phyloP scores from a whole-genome alignment of 1,140 invertebrate species.

The Lithobius niger region DNA sequence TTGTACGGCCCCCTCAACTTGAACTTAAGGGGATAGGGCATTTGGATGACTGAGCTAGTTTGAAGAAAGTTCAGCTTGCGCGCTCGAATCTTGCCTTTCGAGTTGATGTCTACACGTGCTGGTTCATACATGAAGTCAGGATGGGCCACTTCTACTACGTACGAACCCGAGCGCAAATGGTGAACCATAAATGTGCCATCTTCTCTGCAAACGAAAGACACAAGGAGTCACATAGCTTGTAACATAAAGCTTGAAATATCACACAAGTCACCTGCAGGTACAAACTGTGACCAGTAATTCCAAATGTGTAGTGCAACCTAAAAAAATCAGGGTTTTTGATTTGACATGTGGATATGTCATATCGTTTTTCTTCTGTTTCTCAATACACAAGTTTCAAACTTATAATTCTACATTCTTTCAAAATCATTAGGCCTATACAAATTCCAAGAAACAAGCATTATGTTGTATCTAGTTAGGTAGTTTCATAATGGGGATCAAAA shows the following conservation, averaged over 20 bases:
- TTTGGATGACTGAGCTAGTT: conserved; percentile 53
- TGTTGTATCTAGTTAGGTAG: no score
- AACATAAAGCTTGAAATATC: not conserved
- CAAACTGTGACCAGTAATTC: no score
- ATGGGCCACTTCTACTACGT: conserved; percentile 83
- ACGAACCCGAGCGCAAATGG: conserved; percentile 85
- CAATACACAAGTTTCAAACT: no score
- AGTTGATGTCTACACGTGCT: conserved; percentile 85
- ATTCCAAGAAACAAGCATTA: no score
- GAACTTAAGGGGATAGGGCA: conserved; percentile 82
- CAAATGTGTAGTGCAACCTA: no score
- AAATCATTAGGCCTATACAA: no score
- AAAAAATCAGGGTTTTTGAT: no score
- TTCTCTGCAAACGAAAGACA: conserved; percentile 41
- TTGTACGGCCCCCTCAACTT: conserved; percentile 62
- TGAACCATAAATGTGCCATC: conserved; percentile 87
- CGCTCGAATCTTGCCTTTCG: conserved; percentile 89
- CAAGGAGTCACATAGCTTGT: conserved; percentile 5
- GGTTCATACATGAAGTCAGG: conserved; percentile 85
- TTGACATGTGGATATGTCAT: no score
- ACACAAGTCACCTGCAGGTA: no score
- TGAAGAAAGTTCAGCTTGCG: conserved; percentile 91
- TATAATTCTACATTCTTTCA: no score
- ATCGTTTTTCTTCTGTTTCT: no score
- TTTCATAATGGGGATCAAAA: no score